These are phyloP conservation scores for Eretmochelys imbricata DNA, from an alignment of 2,113 vertebrate genomes.

Conservation along the genomic window DNA sequence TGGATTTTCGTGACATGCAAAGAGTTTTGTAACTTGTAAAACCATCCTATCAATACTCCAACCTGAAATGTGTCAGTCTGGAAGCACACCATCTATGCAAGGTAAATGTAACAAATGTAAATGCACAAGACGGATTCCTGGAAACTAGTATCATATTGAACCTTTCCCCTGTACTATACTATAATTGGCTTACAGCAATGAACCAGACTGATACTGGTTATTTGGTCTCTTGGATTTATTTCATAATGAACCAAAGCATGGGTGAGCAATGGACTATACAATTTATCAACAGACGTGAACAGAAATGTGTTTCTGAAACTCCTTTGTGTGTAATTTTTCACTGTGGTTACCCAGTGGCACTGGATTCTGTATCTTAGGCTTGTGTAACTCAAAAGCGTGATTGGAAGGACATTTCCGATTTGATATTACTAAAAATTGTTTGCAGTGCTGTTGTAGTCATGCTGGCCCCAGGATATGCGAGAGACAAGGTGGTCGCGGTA, in stretches of 20 bases:
- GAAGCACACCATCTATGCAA: no score
- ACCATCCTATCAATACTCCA: no score
- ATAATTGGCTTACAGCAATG: not conserved
- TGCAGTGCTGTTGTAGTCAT: not conserved
- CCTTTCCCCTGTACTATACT: not conserved
- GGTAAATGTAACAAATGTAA: not conserved
- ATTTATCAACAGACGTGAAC: not conserved
- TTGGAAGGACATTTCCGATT: not conserved
- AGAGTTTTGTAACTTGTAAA: no score
- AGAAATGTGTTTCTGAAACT: not conserved
- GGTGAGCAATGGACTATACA: no score
- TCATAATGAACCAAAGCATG: no score
- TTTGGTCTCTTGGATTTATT: no score
- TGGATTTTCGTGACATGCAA: no score
- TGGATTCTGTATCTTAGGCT: not conserved
- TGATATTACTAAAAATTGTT: not conserved
- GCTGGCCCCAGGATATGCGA: not conserved
- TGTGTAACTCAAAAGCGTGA: not conserved
- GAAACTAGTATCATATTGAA: not conserved
- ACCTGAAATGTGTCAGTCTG: no score
- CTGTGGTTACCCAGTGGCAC: not conserved
- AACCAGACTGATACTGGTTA: no score
- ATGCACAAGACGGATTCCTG: not conserved
- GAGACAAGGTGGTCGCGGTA: not conserved
- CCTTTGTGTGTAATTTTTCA: not conserved